phyloP scores from a whole-genome alignment of 2,888 invertebrate genomes.

The Podabrus alpinus region DNA sequence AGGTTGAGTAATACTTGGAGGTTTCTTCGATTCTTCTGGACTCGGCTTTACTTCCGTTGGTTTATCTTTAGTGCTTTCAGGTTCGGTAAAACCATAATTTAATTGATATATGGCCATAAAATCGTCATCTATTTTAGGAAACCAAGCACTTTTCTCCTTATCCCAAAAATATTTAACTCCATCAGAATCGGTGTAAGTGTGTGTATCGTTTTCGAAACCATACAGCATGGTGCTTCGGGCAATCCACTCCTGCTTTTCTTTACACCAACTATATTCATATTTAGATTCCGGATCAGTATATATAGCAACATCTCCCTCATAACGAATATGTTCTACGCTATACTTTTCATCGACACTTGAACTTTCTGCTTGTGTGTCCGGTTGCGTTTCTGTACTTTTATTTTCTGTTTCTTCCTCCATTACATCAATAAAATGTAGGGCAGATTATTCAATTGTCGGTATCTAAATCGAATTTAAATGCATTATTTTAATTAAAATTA shows the following conservation, averaged over 20 bases:
- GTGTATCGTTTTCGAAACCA: constrained; percentile 76
- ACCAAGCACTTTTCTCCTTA: constrained; percentile 88
- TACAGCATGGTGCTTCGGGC: constrained; percentile 56
- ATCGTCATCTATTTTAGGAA: constrained; percentile 95
- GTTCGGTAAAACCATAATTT: constrained; percentile 85
- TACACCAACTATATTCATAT: constrained; percentile 69
- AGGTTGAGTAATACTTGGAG: constrained; percentile 50
- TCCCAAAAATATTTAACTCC: constrained; percentile 94
- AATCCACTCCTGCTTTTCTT: constrained; percentile 65
- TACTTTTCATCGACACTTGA: neutral
- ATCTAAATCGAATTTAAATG: too few species aligned
- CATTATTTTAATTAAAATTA: too few species aligned
- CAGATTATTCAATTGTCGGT: neutral
- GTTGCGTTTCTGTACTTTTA: neutral
- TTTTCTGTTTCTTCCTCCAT: neutral
- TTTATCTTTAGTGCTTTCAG: constrained; percentile 57
- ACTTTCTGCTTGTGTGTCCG: neutral
- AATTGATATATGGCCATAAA: constrained; percentile 96
- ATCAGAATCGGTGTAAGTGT: constrained; percentile 83
- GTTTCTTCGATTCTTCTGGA: constrained; percentile 40
- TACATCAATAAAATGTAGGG: neutral
- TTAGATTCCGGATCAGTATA: constrained; percentile 75
- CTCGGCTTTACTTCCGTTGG: constrained; percentile 21
- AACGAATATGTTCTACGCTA: constrained; percentile 63
- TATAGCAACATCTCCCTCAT: constrained; percentile 71